Evolutionary conservation across 2,888 invertebrate species (phyloP), one percentile per base, ranked within the genome.

Genomic region (Chelonus formosanus): DNA sequence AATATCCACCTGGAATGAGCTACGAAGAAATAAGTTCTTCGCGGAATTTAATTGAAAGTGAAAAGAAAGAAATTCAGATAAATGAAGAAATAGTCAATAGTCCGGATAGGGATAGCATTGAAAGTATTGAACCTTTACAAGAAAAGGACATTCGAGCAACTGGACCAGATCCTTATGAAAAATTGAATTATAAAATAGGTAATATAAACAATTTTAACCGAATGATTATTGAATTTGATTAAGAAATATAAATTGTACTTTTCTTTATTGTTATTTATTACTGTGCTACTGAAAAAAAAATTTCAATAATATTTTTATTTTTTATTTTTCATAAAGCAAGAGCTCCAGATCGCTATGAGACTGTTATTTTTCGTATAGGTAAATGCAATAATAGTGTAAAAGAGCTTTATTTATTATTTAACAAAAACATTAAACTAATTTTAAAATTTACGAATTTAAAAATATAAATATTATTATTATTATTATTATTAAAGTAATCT

Each of bases 131-230:
- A 65, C 81, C 81, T 0, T 73, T 82, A 5, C 78, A 84, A 40
- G 82, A 84, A 35, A 80, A 83, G 65, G 81, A 84, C 61, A 75
- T 85, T 43, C 81, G 82, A 69, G 84, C 85, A 3, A 84, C 82
- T 7, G 85, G 85, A 3, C 84, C 84, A 0, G 86, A 86, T 74
- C 85, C 85, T 20, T 86, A 84, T 63, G 86, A 86, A 47, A 86
- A 86, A 74, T 77, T 86, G 34, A 81, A 84, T 71, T 84, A 84
- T 71, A 84, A 80, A 77, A 78, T 79, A 71, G 85, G 85, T 86
- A 70, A 79, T 20, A 78, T 62, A 47, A 5, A 7, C 8, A 54
- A n/a, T 40, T 8, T 20, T 43, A 58, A 44, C n/a, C 6, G 6
- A 36, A 2, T 36, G 40, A 55, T 55, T 55, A n/a, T 7, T 35